Base-by-base conservation (phyloP, 2,797 vertebrate species). In the Holocentrus rufus region DNA sequence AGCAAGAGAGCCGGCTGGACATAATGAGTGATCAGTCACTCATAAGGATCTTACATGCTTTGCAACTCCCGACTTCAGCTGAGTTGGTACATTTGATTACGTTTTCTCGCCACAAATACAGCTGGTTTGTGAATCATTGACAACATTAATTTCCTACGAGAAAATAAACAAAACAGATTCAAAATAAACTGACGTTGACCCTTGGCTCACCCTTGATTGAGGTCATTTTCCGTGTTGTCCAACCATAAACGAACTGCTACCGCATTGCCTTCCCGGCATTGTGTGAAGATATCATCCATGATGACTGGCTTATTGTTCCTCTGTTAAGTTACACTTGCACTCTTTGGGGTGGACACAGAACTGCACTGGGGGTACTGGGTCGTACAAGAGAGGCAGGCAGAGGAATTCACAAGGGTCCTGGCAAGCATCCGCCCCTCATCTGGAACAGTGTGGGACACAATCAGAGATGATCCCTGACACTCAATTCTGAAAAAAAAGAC, bases 141-240 rank as follows among this genome's bases (percentile, higher is more conserved):
- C 9, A 34, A 9, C 0, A 62, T 30, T 18, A 36, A 30, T 11
- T 44, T 54, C 23, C 20, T 30, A 9, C 2, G 47, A 61, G 6
- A 74, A 47, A 55, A 65, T 14, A 52, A 7, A 69, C 15, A 53
- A 14, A 53, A 23, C 11, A 42, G 34, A 42, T 10, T 58, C 13
- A 15, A 25, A 42, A 57, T 31, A 64, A 71, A 65, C 10, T 23
- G 13, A 39, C 31, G 27, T 22, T 49, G 17, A 56, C 25, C 3
- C 8, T 25, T 55, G 47, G 61, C 96, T 96, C 87, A 98, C 98
- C 98, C 98, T 89, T 98, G 98, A 87, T 99, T 99, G 79, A 99
- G 95, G 92, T 99, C 98, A 18, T 99, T 99, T 92, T 99, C 98
- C 0, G 98, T 99, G 87, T 99, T 99, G 92, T 99, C 98, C 93